Evolutionary conservation across 1,140 invertebrate species (phyloP).

Genomic region (Cylas formicarius): DNA sequence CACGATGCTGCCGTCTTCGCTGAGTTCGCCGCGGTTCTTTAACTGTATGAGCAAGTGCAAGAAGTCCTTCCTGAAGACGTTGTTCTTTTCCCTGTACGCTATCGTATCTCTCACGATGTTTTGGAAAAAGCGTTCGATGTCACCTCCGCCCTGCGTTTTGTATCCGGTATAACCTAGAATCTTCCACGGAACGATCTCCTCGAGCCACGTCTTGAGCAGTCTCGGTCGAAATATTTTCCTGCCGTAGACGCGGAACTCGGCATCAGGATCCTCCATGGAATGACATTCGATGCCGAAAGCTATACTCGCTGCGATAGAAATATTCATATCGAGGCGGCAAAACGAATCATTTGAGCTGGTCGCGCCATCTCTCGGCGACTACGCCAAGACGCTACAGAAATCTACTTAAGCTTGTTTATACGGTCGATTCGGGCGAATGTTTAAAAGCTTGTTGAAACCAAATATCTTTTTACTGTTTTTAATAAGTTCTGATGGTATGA

Average conservation of each 20-base stretch:
- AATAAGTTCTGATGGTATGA: too few relatives aligned
- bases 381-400: too few relatives aligned
- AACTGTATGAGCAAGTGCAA: conserved; percentile 21
- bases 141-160: neutral
- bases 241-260: conserved; percentile 29
- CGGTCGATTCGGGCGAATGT: too few relatives aligned
- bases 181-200: neutral
- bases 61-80: conserved; percentile 19
- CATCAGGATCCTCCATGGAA: conserved; percentile 38
- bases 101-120: conserved; percentile 10
- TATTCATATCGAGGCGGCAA: too few relatives aligned
- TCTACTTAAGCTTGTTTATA: too few relatives aligned
- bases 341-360: too few relatives aligned
- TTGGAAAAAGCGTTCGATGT: conserved; percentile 2
- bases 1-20: conserved; percentile 14
- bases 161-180: neutral
- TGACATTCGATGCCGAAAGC: conserved; percentile 47
- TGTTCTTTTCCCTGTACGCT: conserved; percentile 18
- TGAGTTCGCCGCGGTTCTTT: conserved; percentile 16
- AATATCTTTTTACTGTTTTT: too few relatives aligned
- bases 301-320: too few relatives aligned
- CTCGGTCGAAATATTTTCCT: conserved; percentile 26
- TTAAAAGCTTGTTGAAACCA: too few relatives aligned
- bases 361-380: too few relatives aligned
- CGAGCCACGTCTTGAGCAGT: neutral